Conservation (phyloP, 2,113 vertebrate genomes). For the Lonchura striata region DNA sequence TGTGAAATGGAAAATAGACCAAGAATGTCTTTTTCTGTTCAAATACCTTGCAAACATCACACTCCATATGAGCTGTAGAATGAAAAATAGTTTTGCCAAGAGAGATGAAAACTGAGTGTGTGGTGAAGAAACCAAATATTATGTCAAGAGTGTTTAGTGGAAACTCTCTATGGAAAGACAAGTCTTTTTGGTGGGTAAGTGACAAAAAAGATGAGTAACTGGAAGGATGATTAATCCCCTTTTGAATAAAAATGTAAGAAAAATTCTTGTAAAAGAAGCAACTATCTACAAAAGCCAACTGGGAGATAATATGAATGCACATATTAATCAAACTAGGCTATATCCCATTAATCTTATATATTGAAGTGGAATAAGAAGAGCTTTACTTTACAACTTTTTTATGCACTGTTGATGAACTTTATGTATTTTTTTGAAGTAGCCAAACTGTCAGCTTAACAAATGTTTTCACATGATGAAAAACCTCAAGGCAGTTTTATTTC, state of each 20-base stretch:
- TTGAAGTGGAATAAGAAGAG: background rate
- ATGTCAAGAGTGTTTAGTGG: background rate
- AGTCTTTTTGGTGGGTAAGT: background rate
- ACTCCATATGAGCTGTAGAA: background rate
- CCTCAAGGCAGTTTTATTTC: conserved; percentile 21
- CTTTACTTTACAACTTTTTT: conserved; percentile 32
- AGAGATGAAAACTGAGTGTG: background rate
- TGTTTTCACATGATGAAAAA: conserved; percentile 28
- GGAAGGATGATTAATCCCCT: background rate
- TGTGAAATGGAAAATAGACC: background rate
- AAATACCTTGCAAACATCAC: background rate
- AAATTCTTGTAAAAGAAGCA: background rate
- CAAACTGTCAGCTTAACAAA: conserved; percentile 71
- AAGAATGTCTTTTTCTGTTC: background rate
- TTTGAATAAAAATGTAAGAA: conserved; percentile 31
- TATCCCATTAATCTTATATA: conserved; percentile 45
- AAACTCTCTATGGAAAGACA: background rate
- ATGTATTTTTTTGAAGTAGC: conserved; percentile 58
- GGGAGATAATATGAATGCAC: background rate
- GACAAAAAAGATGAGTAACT: background rate
- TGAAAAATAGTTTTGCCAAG: background rate
- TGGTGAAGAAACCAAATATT: background rate
- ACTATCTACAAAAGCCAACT: background rate
- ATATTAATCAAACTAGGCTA: conserved; percentile 46
- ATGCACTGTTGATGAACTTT: conserved; percentile 17